Percentiles rank a stretch among this genome's conserved stretches.
These are phyloP conservation scores for Geopemphigus sp. DNA, from an alignment of 1,140 invertebrate species.

Conservation along the genomic window DNA sequence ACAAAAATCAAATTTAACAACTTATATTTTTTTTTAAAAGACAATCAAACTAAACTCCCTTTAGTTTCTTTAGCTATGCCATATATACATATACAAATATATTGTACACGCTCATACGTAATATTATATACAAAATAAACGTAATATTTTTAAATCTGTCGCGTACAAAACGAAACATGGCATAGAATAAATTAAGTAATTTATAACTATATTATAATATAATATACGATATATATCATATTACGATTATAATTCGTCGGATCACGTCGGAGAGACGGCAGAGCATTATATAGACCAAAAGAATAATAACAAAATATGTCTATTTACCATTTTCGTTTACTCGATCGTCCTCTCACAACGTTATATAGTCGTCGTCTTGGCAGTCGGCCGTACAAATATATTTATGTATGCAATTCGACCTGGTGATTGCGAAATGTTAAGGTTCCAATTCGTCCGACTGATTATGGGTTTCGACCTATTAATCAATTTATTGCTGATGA, in stretches of 20 bases:
- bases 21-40: no score
- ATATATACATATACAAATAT: no score
- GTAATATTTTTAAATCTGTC: neutral
- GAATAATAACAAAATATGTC: neutral
- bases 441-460: conserved; percentile 3
- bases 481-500: neutral
- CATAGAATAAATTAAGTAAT: neutral
- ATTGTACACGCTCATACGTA: no score
- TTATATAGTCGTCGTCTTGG: neutral
- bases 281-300: neutral
- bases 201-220: neutral
- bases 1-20: no score
- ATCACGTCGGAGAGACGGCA: neutral
- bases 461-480: neutral
- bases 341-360: neutral
- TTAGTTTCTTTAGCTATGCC: no score
- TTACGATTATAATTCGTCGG: conserved; percentile 16
- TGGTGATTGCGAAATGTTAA: conserved; percentile 8
- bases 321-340: conserved; percentile 7
- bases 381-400: neutral
- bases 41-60: no score
- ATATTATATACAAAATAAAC: neutral
- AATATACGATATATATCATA: neutral
- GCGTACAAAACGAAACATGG: neutral
- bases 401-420: neutral